These are phyloP conservation scores for Pempheris klunzingeri DNA, from an alignment of 2,797 vertebrate genomes.

Conservation along the genomic window DNA sequence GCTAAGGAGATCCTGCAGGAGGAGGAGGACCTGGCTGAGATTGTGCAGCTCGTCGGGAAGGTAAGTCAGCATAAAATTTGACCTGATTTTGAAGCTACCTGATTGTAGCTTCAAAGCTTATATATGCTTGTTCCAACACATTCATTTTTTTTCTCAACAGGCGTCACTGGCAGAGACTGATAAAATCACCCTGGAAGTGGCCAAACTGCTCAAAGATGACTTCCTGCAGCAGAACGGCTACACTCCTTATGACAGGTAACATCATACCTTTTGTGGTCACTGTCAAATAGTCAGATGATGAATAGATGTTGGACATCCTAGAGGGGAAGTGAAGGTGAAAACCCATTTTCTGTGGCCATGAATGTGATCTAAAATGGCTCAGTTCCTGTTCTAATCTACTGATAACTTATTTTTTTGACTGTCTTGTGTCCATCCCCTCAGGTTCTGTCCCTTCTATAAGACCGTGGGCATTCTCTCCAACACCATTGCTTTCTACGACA, in stretches of 20 bases:
- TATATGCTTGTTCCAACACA: neutral
- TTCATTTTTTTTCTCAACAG: conserved; percentile 75
- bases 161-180: conserved; percentile 97
- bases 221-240: conserved; percentile 99
- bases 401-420: neutral
- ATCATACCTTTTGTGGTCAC: neutral
- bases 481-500: conserved; percentile 96
- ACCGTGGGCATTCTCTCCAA: conserved; percentile 97
- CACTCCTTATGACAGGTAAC: conserved; percentile 95
- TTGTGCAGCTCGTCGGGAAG: conserved; percentile 98
- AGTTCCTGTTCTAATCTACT: neutral
- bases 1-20: conserved; percentile 98
- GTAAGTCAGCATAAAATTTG: conserved; percentile 65
- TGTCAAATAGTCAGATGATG: neutral
- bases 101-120: neutral
- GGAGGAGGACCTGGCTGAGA: conserved; percentile 97
- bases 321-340: neutral
- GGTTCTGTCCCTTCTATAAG: conserved; percentile 99
- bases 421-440: conserved; percentile 70
- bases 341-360: conserved; percentile 87
- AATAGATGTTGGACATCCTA: neutral
- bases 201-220: conserved; percentile 98
- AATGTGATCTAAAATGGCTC: neutral
- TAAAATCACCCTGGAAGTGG: conserved; percentile 98
- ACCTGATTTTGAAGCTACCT: neutral